phyloP scores from a whole-genome alignment of 2,797 vertebrate species.

The Atherinosoma microstoma region DNA sequence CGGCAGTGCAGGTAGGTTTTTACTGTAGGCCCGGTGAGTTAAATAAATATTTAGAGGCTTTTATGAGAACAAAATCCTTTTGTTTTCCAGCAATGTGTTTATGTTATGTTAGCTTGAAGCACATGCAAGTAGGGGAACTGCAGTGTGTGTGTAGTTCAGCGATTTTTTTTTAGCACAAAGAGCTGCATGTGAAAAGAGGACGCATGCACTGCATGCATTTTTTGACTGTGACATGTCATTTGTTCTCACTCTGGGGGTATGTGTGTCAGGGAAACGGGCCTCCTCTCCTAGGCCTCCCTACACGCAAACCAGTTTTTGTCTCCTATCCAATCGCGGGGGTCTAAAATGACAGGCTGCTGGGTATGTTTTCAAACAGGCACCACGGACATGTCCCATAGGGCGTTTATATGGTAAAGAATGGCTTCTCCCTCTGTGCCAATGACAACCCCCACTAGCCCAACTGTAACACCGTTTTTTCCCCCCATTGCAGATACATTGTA shows the following conservation, averaged over 20 bases:
- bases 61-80: constrained; percentile 14
- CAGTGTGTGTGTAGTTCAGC: constrained; percentile 74
- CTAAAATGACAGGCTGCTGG: constrained; percentile 53
- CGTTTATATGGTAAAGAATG: constrained; percentile 26
- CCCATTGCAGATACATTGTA: neutral
- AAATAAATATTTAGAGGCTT: neutral
- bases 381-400: constrained; percentile 35
- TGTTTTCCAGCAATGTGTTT: constrained; percentile 34
- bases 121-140: constrained; percentile 61
- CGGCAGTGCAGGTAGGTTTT: constrained; percentile 88
- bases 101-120: constrained; percentile 36
- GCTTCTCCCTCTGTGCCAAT: constrained; percentile 23
- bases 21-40: constrained; percentile 29
- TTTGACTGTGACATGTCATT: constrained; percentile 74
- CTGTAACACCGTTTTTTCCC: constrained; percentile 8
- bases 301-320: constrained; percentile 54
- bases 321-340: constrained; percentile 44
- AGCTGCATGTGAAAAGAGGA: constrained; percentile 66
- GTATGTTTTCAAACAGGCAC: constrained; percentile 61
- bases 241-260: constrained; percentile 61
- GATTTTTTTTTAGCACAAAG: constrained; percentile 79
- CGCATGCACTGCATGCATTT: constrained; percentile 49
- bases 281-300: constrained; percentile 67
- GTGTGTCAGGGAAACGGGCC: constrained; percentile 57
- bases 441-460: constrained; percentile 15